Percentiles rank a stretch among this genome's conserved stretches.
Conservation (phyloP, 2,797 vertebrate species). For the Acanthiza pusilla region DNA sequence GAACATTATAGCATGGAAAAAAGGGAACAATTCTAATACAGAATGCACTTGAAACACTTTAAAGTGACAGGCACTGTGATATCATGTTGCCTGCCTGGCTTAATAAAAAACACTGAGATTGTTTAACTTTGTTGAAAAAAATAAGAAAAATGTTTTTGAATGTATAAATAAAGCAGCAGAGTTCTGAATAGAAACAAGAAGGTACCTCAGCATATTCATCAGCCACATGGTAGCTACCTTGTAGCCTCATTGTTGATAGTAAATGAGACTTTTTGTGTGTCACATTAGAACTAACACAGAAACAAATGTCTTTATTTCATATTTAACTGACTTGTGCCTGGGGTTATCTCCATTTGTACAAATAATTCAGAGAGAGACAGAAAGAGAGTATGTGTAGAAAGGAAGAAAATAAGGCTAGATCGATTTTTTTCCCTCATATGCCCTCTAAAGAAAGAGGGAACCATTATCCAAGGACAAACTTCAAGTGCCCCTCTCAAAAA, state of each 20-base stretch:
- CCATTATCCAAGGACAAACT: slow-evolving; percentile 50
- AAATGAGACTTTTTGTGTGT: slow-evolving; percentile 76
- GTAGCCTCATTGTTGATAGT: slow-evolving; percentile 71
- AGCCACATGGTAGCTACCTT: slow-evolving; percentile 81
- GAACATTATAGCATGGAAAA: slow-evolving; percentile 28
- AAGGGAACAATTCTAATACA: slow-evolving; percentile 63
- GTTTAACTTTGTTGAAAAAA: slow-evolving; percentile 64
- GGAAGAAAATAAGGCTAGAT: slow-evolving; percentile 64
- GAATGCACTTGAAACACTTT: slow-evolving; percentile 50
- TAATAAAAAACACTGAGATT: slow-evolving; percentile 66
- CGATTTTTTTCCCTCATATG: not conserved
- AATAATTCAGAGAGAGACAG: slow-evolving; percentile 58
- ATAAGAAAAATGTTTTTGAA: slow-evolving; percentile 71
- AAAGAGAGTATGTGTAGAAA: slow-evolving; percentile 24
- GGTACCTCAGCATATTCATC: slow-evolving; percentile 76
- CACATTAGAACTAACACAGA: slow-evolving; percentile 65
- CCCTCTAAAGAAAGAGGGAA: slow-evolving; percentile 34
- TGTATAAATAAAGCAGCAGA: slow-evolving; percentile 76
- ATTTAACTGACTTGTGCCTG: slow-evolving; percentile 69
- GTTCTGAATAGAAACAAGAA: slow-evolving; percentile 75
- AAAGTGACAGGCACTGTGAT: slow-evolving; percentile 48
- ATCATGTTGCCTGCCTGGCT: slow-evolving; percentile 24
- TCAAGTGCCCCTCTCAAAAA: slow-evolving; percentile 38
- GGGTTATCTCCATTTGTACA: slow-evolving; percentile 67
- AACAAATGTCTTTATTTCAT: slow-evolving; percentile 68